Percentiles rank a stretch among this genome's conserved stretches.
Conservation (phyloP, 2,888 invertebrate species). For the Podabrus alpinus region DNA sequence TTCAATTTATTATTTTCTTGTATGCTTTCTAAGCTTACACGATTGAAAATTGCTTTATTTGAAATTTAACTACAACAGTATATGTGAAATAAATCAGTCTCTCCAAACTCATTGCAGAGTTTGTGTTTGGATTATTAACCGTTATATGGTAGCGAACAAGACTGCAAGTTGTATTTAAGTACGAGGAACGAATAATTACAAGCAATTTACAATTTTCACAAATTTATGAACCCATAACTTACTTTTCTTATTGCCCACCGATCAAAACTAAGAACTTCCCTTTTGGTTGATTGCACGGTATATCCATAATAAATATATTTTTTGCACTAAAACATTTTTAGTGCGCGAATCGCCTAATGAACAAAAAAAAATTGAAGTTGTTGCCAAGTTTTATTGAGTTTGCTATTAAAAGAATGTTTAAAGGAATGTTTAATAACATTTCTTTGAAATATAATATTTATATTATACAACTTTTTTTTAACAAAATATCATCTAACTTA, state of each 20-base stretch:
- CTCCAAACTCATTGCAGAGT: background rate
- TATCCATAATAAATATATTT: too few species aligned
- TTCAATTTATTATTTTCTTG: background rate
- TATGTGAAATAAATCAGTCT: background rate
- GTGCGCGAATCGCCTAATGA: background rate
- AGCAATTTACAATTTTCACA: background rate
- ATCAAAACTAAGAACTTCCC: background rate
- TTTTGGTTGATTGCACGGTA: too few species aligned
- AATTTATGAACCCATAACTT: background rate
- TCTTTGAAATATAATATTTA: too few species aligned
- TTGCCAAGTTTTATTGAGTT: too few species aligned
- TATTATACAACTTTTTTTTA: too few species aligned
- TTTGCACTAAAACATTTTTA: background rate
- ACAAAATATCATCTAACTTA: background rate
- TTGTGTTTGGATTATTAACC: background rate
- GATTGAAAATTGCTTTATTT: background rate
- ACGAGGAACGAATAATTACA: background rate
- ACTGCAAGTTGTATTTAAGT: background rate
- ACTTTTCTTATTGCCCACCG: background rate
- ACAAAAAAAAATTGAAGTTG: too few species aligned
- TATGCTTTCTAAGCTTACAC: background rate
- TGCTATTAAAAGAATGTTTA: too few species aligned
- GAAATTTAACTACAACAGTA: background rate
- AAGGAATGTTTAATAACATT: too few species aligned
- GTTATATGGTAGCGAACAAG: background rate